Base-by-base conservation (phyloP, 1,140 invertebrate genomes). In the Triops cancriformis region DNA sequence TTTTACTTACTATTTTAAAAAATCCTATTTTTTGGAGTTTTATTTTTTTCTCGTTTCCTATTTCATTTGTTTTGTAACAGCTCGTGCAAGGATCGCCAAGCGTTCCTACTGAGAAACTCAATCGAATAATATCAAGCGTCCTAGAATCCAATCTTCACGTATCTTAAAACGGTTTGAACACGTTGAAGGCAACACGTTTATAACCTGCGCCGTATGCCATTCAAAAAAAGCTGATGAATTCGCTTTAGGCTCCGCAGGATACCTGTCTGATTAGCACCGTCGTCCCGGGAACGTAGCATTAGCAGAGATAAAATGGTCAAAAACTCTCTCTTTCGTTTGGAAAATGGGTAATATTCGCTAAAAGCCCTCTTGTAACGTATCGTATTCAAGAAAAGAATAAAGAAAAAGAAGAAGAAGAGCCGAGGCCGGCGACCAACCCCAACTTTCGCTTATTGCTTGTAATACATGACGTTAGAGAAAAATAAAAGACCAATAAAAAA, bases 401-500 rank as follows among this genome's bases (percentile, higher is more conserved):
- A 0, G 14, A 64, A 64, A 18, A 64, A 64, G 10, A 64, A 64
- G 3, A 23, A 23, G 23, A 64, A 64, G 14, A 64, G 18, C 23
- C 14, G 11, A 45, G 43, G 18, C 43, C n/a, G n/a, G n/a, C n/a
- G 31, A 14, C n/a, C 51, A 23, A 64, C 51, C 51, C n/a, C 51
- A 64, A 64, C 51, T 64, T 64, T 64, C 51, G 51, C 51, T 64
- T 64, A 64, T 64, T 64, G 51, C 51, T 64, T 64, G 51, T 64
- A 64, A 64, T 64, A 64, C 51, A 64, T 23, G 51, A 64, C 51
- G 51, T 64, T 64, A 18, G 51, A 64, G 14, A 64, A 64, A 64
- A 64, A 64, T 64, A 64, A 64, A 64, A 64, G 51, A 64, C 51
- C n/a, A 64, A n/a, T 64, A 64, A 64, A 64, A n/a, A 64, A 64